Percentiles rank a stretch among this genome's conserved stretches.
Evolutionary conservation across 1,140 invertebrate genomes (phyloP).

Genomic region (Philaenus spumarius): DNA sequence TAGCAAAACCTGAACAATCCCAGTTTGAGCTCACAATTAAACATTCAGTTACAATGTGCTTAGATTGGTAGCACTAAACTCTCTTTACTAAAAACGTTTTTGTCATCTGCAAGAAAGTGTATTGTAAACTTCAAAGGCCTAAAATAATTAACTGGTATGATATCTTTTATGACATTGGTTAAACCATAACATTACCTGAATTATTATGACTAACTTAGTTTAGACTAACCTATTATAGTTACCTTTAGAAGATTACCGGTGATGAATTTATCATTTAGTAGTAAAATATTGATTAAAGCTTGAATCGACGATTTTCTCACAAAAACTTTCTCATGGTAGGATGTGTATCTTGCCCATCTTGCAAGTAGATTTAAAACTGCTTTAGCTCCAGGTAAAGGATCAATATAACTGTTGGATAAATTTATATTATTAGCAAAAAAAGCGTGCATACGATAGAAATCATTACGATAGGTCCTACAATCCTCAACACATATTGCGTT

Average conservation of each 20-base stretch:
- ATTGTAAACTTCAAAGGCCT: too few relatives aligned
- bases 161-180: too few relatives aligned
- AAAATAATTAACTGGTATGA: too few relatives aligned
- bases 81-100: too few relatives aligned
- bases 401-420: slow-evolving; percentile 16
- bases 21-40: too few relatives aligned
- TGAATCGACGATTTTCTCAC: slow-evolving; percentile 51
- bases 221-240: slow-evolving; percentile 14
- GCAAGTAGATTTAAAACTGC: slow-evolving; percentile 42
- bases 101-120: too few relatives aligned
- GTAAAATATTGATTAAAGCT: slow-evolving; percentile 41
- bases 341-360: too few relatives aligned
- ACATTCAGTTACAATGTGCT: too few relatives aligned
- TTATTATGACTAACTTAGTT: too few relatives aligned
- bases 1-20: too few relatives aligned
- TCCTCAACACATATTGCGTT: slow-evolving; percentile 9
- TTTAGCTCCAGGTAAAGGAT: slow-evolving; percentile 38
- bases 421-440: slow-evolving; percentile 25
- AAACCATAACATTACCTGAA: too few relatives aligned
- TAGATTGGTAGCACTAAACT: too few relatives aligned
- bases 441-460: slow-evolving; percentile 20
- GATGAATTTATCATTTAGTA: slow-evolving; percentile 33
- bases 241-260: slow-evolving; percentile 39
- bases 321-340: slow-evolving; percentile 50
- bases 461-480: not conserved